phyloP scores from a whole-genome alignment of 2,797 vertebrate genomes.

The Alectoris magna region DNA sequence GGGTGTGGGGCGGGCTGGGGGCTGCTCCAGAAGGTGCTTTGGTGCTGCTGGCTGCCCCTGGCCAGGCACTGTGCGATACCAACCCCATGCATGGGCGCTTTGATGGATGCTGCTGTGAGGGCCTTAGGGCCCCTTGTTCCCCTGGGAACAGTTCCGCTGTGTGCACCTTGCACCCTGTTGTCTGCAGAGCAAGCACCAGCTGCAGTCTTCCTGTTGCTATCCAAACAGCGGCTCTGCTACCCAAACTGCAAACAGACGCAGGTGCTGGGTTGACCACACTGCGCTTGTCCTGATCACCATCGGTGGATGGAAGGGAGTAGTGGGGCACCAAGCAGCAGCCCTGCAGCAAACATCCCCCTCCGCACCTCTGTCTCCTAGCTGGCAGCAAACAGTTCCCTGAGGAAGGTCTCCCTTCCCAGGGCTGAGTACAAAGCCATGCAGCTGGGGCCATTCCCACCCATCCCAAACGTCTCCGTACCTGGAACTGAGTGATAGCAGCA shows the following conservation, averaged over 20 bases:
- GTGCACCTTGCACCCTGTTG: neutral
- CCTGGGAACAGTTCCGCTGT: accelerated
- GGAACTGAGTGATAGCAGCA: accelerated
- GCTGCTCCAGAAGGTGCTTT: accelerated
- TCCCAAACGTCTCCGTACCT: neutral
- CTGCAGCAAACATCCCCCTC: neutral
- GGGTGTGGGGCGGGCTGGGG: neutral
- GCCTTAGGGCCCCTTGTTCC: neutral
- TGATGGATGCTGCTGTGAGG: accelerated
- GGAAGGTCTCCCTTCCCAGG: neutral
- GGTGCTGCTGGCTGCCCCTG: neutral
- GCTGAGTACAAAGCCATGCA: neutral
- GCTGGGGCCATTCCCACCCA: neutral
- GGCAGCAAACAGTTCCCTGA: accelerated
- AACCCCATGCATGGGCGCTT: accelerated
- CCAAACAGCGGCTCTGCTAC: neutral
- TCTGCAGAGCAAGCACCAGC: slow-evolving; percentile 18
- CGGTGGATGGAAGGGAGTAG: neutral
- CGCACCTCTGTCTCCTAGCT: accelerated
- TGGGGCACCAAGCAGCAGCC: neutral
- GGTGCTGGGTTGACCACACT: neutral
- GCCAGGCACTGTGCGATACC: neutral
- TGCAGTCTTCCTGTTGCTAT: neutral
- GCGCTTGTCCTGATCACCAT: neutral
- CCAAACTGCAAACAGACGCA: neutral